Evolutionary conservation across 1,140 invertebrate genomes (phyloP).

Genomic region (Aplysia californica): DNA sequence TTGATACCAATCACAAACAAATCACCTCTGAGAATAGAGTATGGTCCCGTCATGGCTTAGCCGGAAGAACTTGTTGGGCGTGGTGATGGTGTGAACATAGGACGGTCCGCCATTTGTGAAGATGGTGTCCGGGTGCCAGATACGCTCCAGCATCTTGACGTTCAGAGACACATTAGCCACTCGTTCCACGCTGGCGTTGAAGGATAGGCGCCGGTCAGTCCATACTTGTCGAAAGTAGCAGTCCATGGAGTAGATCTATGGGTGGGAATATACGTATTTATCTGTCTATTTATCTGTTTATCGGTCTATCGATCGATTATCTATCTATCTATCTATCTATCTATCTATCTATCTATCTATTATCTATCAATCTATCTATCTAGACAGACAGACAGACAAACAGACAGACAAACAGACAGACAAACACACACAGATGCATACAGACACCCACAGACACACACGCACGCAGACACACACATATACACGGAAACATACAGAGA

Average conservation of each 20-base stretch:
- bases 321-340: too few species aligned
- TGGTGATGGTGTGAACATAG: conserved; percentile 66
- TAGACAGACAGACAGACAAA: too few species aligned
- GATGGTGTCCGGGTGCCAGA: conserved; percentile 64
- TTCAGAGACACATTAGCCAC: conserved; percentile 47
- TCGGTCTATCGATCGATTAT: background rate
- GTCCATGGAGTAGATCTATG: conserved; percentile 62
- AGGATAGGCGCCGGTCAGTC: conserved; percentile 54
- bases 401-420: too few species aligned
- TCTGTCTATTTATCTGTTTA: background rate
- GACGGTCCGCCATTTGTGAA: conserved; percentile 69
- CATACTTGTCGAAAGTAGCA: conserved; percentile 64
- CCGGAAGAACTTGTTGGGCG: conserved; percentile 65
- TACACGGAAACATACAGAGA: background rate
- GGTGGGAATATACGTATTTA: background rate
- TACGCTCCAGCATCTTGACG: conserved; percentile 52
- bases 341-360: too few species aligned
- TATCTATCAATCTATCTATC: too few species aligned
- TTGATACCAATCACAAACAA: background rate
- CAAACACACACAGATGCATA: too few species aligned
- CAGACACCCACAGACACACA: background rate
- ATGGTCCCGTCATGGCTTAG: conserved; percentile 59
- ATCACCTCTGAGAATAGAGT: conserved; percentile 60
- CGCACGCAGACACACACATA: background rate
- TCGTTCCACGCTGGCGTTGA: conserved; percentile 42